Evolutionary conservation across 2,113 vertebrate genomes (phyloP), one percentile per base, ranked within the genome.

Genomic region (Pluvialis apricaria): DNA sequence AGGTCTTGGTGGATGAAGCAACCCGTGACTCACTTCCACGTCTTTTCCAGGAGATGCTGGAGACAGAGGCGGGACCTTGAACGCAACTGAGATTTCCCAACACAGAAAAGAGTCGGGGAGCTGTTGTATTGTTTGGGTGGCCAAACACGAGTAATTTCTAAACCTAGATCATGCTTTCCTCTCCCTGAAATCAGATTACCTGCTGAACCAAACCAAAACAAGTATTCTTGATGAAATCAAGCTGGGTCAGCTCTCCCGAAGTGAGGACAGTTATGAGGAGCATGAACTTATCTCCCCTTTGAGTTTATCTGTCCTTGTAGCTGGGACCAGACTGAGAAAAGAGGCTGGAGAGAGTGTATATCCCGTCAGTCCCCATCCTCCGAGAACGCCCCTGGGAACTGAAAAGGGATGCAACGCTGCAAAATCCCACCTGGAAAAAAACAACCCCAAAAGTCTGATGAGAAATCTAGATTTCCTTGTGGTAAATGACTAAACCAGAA

Each of bases 371-470:
- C 97, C 91, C 86, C 98, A 94, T 96, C 98, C 31, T 98, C 98
- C 52, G 98, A 98, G 36, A 62, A 81, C 0, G 73, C 97, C 2
- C 98, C 98, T 9, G 95, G 98, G 49, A 98, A 98, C 68, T 97
- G 87, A 86, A 96, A 98, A 61, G 98, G 98, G 58, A 98, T 98
- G 97, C 79, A 97, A 17, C 92, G 62, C 93, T 98, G 31, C 98
- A 97, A 94, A 97, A 90, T 64, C 98, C 98, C 92, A 97, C 58
- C 85, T 90, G 82, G 89, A 78, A 58, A 93, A 52, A 42, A 77
- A 32, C 3, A 54, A 3, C 1, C 80, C 94, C 32, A 90, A 98
- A 83, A 98, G 96, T 5, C 94, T 96, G 97, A 98, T 98, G 88
- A 97, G 90, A 76, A 85, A 86, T 32, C 26, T 1, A 25, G n/a